These are phyloP conservation scores for Steatocranus sp. DNA, from an alignment of 2,797 vertebrate species.

Conservation along the genomic window DNA sequence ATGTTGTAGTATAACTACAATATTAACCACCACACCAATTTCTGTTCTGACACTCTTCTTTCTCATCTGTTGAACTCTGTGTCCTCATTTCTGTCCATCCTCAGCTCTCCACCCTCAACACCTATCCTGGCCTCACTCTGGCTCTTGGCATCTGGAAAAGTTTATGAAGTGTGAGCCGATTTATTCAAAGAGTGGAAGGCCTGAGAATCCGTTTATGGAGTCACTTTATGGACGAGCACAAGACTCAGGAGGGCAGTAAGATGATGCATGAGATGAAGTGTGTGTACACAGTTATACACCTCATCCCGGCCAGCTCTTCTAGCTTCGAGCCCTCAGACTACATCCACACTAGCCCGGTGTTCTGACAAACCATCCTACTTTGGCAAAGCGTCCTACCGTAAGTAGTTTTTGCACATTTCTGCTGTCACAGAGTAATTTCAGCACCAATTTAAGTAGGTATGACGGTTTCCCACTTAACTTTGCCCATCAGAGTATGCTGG, in stretches of 20 bases:
- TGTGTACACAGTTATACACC: not conserved
- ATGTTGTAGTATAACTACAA: not conserved
- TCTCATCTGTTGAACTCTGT: not conserved
- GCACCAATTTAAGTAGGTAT: too few species aligned
- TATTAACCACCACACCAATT: fast-evolving
- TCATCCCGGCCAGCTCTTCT: fast-evolving
- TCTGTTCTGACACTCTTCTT: not conserved
- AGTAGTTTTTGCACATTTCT: too few species aligned
- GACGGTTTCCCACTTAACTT: too few species aligned
- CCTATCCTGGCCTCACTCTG: slow-evolving; percentile 45
- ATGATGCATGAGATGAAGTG: not conserved
- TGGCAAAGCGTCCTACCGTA: too few species aligned
- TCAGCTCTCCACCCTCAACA: not conserved
- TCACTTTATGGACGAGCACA: not conserved
- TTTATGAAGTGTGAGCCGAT: slow-evolving; percentile 64
- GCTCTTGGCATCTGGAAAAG: slow-evolving; percentile 59
- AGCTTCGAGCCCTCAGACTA: not conserved
- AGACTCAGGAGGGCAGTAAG: not conserved
- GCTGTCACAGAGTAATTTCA: too few species aligned
- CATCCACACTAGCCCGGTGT: fast-evolving
- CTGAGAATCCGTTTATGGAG: slow-evolving; percentile 36
- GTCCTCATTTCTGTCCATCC: not conserved
- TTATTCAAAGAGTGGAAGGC: slow-evolving; percentile 54
- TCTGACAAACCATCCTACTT: too few species aligned
- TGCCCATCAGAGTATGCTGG: too few species aligned